A percentile compares a stretch with the other conserved stretches of the same genome.
Conservation (phyloP, 2,113 vertebrate genomes). For the Anolis sagrei region DNA sequence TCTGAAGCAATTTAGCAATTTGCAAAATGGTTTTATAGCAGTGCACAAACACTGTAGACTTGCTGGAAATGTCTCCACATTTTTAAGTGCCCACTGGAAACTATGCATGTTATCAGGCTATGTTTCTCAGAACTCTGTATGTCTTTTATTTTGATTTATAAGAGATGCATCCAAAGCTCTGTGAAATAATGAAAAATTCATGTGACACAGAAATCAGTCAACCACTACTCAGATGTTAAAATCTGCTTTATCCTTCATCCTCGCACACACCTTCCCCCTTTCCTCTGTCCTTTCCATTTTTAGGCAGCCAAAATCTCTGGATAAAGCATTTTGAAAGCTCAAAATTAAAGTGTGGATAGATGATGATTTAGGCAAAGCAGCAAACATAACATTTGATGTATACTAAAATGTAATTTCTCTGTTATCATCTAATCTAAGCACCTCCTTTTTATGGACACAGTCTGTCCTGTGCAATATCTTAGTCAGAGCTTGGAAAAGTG, state of each 20-base stretch:
- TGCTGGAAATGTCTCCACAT: neutral
- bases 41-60: neutral
- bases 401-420: neutral
- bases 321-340: neutral
- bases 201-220: neutral
- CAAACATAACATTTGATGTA: neutral
- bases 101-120: neutral
- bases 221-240: neutral
- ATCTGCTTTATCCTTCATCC: neutral
- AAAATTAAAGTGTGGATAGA: neutral
- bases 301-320: neutral
- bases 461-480: neutral
- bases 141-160: neutral
- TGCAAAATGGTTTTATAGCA: neutral
- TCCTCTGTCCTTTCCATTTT: neutral
- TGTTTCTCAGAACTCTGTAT: neutral
- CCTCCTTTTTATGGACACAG: neutral
- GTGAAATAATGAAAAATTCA: slow-evolving; percentile 25
- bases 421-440: neutral
- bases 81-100: slow-evolving; percentile 1
- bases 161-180: neutral
- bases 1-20: slow-evolving; percentile 20
- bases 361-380: neutral
- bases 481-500: too few species aligned
- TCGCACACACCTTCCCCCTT: neutral